Base-by-base conservation (phyloP, 2,113 vertebrate genomes). In the Dunckerocampus dactyliophorus region DNA sequence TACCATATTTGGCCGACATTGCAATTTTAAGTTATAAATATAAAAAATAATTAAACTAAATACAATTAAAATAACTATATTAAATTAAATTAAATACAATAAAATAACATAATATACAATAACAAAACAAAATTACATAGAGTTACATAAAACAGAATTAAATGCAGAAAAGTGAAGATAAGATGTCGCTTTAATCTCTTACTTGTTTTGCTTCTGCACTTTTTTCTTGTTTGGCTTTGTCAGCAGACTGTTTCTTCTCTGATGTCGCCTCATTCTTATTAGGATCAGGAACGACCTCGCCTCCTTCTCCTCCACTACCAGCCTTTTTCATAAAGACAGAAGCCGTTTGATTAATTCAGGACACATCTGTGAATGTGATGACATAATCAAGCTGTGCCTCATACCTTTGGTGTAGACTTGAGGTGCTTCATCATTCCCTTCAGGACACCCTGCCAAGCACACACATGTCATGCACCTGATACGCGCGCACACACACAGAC, bases 141-240 rank as follows among this genome's bases (percentile, higher is more conserved):
- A 28, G 24, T 28, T 28, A 28, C 24, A 28, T 28, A 28, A 2
- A 28, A 28, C 2, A 28, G 5, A 28, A 43, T 43, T 4, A 14
- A 14, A 43, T 14, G 3, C 12, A 42, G 13, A 13, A 5, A 3
- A 28, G 15, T 3, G 8, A 28, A 15, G 51, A 31, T 17, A 16
- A 28, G 13, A 8, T 16, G 50, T 20, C 45, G 37, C 2, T 17
- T 63, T 19, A 8, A 21, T 24, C 10, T 69, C 63, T 57, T n/a
- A 85, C 82, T 65, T 62, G 71, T 78, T 82, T 85, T 2, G 70
- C 5, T 58, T 80, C 78, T 59, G 72, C 2, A 16, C 52, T 77
- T 50, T 69, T 81, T 7, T 75, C 71, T 8, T 43, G 65, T 43
- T 77, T 56, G 57, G 11, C 59, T 34, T 74, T 67, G 16, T 79